Conservation (phyloP, 2,797 vertebrate genomes). For the Pseudocheirus occidentalis region DNA sequence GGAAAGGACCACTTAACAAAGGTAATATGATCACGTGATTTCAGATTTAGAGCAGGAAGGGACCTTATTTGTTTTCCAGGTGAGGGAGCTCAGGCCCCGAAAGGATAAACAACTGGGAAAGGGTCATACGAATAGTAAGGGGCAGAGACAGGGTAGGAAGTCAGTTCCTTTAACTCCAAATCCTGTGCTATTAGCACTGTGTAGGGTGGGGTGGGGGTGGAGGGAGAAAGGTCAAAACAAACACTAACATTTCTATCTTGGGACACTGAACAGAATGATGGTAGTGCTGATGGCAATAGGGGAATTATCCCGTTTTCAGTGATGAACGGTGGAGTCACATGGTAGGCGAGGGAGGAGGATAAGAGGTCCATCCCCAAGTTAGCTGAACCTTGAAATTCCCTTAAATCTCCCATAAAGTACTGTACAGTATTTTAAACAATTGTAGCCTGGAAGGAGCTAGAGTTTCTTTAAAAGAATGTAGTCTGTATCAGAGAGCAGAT, state of each 20-base stretch:
- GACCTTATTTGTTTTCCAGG: neutral
- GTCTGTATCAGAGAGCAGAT: neutral
- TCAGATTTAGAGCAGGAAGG: neutral
- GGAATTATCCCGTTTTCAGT: neutral
- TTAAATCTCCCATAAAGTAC: neutral
- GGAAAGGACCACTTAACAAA: neutral
- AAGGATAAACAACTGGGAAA: neutral
- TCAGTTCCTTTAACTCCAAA: neutral
- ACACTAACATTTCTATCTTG: neutral
- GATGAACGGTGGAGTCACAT: neutral
- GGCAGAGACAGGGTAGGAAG: neutral
- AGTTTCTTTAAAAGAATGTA: neutral
- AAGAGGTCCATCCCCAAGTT: neutral
- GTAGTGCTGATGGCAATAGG: neutral
- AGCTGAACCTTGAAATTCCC: neutral
- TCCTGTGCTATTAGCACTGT: slow-evolving; percentile 33
- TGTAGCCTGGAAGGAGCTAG: neutral
- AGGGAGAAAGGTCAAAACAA: neutral
- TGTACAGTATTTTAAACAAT: neutral
- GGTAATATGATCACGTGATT: neutral
- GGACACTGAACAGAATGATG: neutral
- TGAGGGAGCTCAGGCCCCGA: neutral
- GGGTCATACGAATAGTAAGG: neutral
- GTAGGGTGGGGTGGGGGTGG: neutral
- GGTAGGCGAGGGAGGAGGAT: neutral